Evolutionary conservation across 1,140 invertebrate genomes (phyloP).

Genomic region (Lepidurus apus): DNA sequence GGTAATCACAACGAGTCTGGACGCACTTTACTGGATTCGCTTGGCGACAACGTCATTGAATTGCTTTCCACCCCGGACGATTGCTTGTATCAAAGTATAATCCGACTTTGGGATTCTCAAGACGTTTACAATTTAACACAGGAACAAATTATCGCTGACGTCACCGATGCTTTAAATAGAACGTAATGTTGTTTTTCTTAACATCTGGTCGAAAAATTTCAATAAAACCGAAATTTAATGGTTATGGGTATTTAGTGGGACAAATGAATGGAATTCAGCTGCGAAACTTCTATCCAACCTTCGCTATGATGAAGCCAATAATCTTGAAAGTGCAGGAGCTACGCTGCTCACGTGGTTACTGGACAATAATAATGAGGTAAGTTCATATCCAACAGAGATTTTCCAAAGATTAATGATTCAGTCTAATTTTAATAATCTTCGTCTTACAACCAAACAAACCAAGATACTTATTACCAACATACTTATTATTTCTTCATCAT

Average conservation of each 20-base stretch:
- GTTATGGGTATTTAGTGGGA: background rate
- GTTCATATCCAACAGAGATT: background rate
- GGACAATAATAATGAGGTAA: constrained; percentile 40
- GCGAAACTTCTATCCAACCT: constrained; percentile 42
- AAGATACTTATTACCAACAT: too few species aligned
- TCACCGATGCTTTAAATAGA: constrained; percentile 41
- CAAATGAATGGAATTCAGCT: constrained; percentile 41
- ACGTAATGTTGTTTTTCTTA: constrained; percentile 40
- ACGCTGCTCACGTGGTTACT: constrained; percentile 47
- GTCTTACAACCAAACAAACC: too few species aligned
- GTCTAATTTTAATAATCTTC: too few species aligned
- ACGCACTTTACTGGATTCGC: constrained; percentile 22
- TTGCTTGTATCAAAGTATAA: constrained; percentile 32
- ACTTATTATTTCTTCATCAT: too few species aligned
- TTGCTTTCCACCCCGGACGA: constrained; percentile 30
- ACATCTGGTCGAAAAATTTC: background rate
- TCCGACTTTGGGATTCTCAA: constrained; percentile 35
- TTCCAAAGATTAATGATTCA: background rate
- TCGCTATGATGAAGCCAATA: constrained; percentile 41
- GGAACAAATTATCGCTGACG: constrained; percentile 41
- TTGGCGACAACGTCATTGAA: constrained; percentile 27
- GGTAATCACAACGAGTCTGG: background rate
- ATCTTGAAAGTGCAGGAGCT: constrained; percentile 43
- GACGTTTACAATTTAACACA: constrained; percentile 41
- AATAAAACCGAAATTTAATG: background rate